Base-by-base conservation (phyloP, 2,797 vertebrate species). In the Cottoperca gobio region DNA sequence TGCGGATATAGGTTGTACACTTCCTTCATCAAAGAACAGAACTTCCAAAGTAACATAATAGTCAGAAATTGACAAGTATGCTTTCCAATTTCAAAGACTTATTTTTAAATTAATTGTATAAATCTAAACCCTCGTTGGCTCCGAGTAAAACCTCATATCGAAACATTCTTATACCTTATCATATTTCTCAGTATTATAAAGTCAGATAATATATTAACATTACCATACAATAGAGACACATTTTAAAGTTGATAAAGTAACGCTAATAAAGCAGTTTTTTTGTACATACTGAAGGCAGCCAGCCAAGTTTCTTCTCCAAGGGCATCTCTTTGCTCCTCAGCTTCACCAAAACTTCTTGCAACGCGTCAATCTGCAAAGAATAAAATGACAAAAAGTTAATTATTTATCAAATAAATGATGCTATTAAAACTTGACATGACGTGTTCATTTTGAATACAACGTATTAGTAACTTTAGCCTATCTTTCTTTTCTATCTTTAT, bases 291-390 rank as follows among this genome's bases (percentile, higher is more conserved):
- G 85, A 94, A 37, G 95, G 95, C 64, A 97, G 88, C 95, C 95
- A 96, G 82, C 96, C 95, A 28, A 94, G 92, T 65, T 96, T 95
- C 75, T 96, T 97, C 91, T 96, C 95, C 7, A 86, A 83, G 0
- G 94, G 95, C 82, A 92, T 94, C 55, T 95, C 93, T 88, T 94
- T 93, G 86, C 83, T 95, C 55, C 93, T 94, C 81, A 96, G 86
- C 45, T 96, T 94, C 86, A 94, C 93, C 83, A 96, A 87, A 61
- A 95, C 92, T 73, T 95, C 96, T 85, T 96, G 95, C 78, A 96
- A 92, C 13, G 88, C 92, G 60, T 95, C 94, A 3, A 94, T 95
- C 96, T 97, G 83, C 9, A 55, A 10, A 33, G 12, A 73, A 37
- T 6, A 73, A 23, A 76, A 49, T 3, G 23, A 0, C 6, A 33